Evolutionary conservation across 2,113 vertebrate species (phyloP), one percentile per base, ranked within the genome.

Genomic region (Chlorocebus sabaeus): DNA sequence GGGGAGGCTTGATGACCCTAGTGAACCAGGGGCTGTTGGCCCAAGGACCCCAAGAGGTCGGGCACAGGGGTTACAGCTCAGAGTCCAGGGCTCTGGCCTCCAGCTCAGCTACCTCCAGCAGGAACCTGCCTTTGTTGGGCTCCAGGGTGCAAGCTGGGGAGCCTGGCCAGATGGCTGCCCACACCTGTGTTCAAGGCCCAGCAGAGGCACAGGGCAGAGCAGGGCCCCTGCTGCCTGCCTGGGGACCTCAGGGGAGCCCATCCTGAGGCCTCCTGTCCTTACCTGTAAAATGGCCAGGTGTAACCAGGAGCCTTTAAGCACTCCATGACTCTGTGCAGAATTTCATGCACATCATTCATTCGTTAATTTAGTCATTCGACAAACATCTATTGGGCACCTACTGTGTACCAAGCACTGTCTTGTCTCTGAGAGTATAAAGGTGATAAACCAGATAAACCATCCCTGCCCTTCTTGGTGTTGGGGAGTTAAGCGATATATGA

Each of bases 11-110:
- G 14, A n/a, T 68, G 32, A 45, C 13, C 35, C 48, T 32, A 23
- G 70, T 6, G 25, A 57, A 32, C 38, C 90, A 4, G 25, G 70
- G 4, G 40, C 38, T 1, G 0, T 4, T 1, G 38, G 22, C 32
- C 75, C 12, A 8, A 30, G 50, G 52, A n/a, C 4, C 30, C 38
- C 0, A 0, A 17, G 8, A 4, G 10, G 57, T 32, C 30, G 61
- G 48, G 12, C 25, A 35, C 6, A 32, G 27, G 52, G 8, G 17
- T 2, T 64, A 17, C 5, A 3, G 57, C 79, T 67, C 13, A 27
- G 48, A 50, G 57, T 32, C 23, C 68, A 59, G 59, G 48, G 81
- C 80, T 79, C 48, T 3, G 1, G 73, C 40, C 40, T n/a, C 3
- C 11, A 40, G 48, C 6, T 48, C 3, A 0, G 3, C 5, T 0